phyloP scores from a whole-genome alignment of 2,113 vertebrate genomes.

The Periophthalmodon schlosseri region DNA sequence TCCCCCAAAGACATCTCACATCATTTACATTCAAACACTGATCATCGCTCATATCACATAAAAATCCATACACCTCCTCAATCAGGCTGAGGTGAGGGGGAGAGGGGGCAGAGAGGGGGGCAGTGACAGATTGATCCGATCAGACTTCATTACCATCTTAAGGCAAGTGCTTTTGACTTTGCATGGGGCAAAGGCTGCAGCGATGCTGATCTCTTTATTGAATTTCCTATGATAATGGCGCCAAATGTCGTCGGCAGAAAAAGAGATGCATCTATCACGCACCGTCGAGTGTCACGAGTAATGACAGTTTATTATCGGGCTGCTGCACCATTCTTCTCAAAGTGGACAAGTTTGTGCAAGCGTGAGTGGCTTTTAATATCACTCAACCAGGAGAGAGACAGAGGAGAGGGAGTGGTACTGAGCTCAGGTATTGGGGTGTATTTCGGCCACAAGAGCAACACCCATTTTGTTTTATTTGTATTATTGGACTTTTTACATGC shows the following conservation, averaged over 20 bases:
- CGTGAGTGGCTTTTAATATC: constrained; percentile 26
- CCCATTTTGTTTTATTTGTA: background rate
- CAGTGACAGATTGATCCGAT: constrained; percentile 73
- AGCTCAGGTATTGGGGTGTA: background rate
- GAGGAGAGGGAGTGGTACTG: background rate
- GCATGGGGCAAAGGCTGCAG: constrained; percentile 56
- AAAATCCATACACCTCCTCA: constrained; percentile 75
- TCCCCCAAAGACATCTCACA: constrained; percentile 56
- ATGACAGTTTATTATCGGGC: constrained; percentile 68
- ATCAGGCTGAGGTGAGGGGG: constrained; percentile 22
- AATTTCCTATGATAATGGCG: constrained; percentile 75
- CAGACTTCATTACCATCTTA: constrained; percentile 73
- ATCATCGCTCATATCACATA: constrained; percentile 71
- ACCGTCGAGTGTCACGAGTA: constrained; percentile 62
- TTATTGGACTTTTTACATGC: too few species aligned
- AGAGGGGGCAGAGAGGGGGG: constrained; percentile 22
- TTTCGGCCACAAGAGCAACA: background rate
- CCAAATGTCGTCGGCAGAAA: constrained; percentile 72
- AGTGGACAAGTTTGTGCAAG: constrained; percentile 36
- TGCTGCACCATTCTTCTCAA: constrained; percentile 36
- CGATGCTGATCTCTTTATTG: constrained; percentile 73
- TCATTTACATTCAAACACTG: constrained; percentile 70
- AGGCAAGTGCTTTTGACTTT: constrained; percentile 75
- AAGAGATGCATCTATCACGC: constrained; percentile 72
- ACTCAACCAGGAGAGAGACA: constrained; percentile 9